Conservation (phyloP, 2,797 vertebrate genomes). For the Kryptopterus vitreolus region DNA sequence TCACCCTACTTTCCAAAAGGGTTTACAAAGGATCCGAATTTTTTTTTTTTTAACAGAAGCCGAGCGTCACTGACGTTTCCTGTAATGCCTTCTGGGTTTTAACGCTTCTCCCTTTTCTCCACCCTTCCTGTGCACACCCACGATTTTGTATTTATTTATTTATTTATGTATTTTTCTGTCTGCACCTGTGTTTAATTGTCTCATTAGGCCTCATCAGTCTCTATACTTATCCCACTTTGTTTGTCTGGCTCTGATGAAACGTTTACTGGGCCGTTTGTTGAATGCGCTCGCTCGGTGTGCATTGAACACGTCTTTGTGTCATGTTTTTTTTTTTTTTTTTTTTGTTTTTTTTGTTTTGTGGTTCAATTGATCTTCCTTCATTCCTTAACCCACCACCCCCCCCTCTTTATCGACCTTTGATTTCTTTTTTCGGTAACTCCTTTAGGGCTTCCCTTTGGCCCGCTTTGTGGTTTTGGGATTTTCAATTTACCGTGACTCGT, state of each 20-base stretch:
- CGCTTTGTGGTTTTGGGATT: background rate
- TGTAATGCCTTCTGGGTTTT: conserved; percentile 30
- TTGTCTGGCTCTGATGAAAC: conserved; percentile 4
- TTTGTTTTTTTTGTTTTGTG: background rate
- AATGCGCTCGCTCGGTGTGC: background rate
- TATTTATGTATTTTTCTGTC: no score
- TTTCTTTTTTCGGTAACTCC: background rate
- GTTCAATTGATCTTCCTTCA: background rate
- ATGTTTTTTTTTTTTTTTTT: background rate
- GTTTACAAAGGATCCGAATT: background rate
- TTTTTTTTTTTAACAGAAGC: background rate
- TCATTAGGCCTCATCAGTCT: conserved; percentile 17
- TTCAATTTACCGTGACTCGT: background rate
- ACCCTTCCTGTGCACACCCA: conserved; percentile 9
- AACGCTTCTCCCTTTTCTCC: background rate
- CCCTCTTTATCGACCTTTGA: background rate
- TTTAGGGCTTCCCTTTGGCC: background rate
- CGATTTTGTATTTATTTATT: no score
- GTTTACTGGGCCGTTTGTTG: background rate
- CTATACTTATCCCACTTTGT: background rate
- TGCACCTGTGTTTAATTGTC: conserved; percentile 27
- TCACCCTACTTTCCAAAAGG: background rate
- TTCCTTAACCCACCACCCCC: background rate
- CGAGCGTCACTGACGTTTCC: background rate
- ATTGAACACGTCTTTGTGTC: background rate